A percentile compares a stretch with the other conserved stretches of the same genome.
phyloP scores from a whole-genome alignment of 30 jellyfish, hydroid and myxozoan genomes.

The Aurelia aurita complex sp. Pacific region DNA sequence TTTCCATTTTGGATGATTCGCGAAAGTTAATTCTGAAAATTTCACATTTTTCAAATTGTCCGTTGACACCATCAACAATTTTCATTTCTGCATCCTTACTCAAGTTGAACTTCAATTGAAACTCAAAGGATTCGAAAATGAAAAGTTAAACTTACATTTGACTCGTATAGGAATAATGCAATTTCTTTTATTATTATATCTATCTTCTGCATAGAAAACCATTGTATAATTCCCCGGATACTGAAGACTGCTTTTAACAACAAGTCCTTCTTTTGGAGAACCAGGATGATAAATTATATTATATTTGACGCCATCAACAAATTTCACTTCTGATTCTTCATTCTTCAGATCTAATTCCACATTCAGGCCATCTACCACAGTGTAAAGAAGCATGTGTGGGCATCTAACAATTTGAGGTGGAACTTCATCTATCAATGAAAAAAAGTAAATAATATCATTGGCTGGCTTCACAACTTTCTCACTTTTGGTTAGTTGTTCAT shows the following conservation, averaged over 20 bases:
- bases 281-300: not conserved
- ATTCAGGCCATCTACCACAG: conserved; percentile 13
- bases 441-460: no score
- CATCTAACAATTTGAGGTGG: conserved; percentile 20
- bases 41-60: no score
- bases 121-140: no score
- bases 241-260: not conserved
- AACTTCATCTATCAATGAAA: conserved; percentile 7
- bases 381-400: conserved; percentile 14
- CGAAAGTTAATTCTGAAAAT: no score
- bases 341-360: not conserved
- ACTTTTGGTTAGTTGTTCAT: no score
- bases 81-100: no score
- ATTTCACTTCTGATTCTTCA: not conserved
- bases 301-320: conserved; percentile 3
- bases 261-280: not conserved
- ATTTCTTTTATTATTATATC: not conserved
- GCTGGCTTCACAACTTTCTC: no score
- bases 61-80: no score
- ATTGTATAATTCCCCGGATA: conserved; percentile 28
- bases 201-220: not conserved
- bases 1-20: no score
- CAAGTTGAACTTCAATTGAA: no score
- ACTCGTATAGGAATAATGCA: conserved; percentile 10
- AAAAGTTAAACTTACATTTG: conserved; percentile 16